Evolutionary conservation across 2,797 vertebrate species (phyloP).

Genomic region (Pantherophis alleghaniensis): DNA sequence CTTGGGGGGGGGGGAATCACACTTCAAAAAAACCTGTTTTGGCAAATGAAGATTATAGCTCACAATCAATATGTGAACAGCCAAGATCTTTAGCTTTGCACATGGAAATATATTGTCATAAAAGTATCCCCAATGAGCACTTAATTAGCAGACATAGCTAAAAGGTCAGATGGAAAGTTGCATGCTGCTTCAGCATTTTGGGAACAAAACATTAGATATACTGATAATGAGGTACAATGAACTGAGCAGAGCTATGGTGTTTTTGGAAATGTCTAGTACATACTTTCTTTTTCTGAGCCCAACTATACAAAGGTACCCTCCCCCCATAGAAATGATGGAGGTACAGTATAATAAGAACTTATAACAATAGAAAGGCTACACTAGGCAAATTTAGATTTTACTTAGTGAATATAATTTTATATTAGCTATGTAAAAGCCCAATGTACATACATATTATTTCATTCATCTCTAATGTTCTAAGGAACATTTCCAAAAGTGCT

Average conservation of each 20-base stretch:
- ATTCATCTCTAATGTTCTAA: not conserved
- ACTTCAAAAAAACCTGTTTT: not conserved
- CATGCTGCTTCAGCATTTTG: conserved; percentile 38
- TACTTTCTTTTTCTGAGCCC: not conserved
- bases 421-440: not conserved
- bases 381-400: not conserved
- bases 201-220: conserved; percentile 36
- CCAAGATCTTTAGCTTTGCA: conserved; percentile 31
- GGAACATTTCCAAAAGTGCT: not conserved
- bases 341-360: conserved; percentile 26
- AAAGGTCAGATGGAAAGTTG: conserved; percentile 45
- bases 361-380: not conserved
- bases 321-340: not conserved
- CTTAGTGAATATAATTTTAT: not conserved
- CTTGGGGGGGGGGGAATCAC: conserved; percentile 8
- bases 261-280: conserved; percentile 1
- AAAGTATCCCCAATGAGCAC: conserved; percentile 42
- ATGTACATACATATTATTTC: not conserved
- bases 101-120: conserved; percentile 33
- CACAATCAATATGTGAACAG: conserved; percentile 38
- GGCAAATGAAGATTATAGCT: not conserved
- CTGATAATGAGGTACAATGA: conserved; percentile 10
- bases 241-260: not conserved
- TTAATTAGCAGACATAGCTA: conserved; percentile 34
- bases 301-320: not conserved